A percentile compares a stretch with the other conserved stretches of the same genome.
phyloP scores from a whole-genome alignment of 1,140 invertebrate species.

The Drosophila baimaii region DNA sequence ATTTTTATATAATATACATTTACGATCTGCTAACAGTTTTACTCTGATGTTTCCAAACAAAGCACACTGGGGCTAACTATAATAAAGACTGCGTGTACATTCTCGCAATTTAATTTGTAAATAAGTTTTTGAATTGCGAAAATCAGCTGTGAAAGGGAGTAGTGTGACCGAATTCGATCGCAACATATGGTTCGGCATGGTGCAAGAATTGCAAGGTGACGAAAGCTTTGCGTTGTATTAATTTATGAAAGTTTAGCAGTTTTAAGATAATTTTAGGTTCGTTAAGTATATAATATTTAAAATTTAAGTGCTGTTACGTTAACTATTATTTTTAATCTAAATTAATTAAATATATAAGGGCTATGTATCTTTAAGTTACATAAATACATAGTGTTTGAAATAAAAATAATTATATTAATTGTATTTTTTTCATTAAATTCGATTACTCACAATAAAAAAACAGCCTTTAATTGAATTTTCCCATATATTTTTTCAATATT shows the following conservation, averaged over 20 bases:
- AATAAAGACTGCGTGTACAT: background rate
- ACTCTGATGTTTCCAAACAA: background rate
- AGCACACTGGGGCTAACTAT: slow-evolving; percentile 8
- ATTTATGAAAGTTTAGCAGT: background rate
- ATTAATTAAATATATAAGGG: too few species aligned
- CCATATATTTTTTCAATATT: background rate
- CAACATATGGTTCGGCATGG: background rate
- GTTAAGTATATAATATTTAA: too few species aligned
- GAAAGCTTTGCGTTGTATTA: background rate
- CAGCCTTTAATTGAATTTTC: too few species aligned
- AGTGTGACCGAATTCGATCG: slow-evolving; percentile 26
- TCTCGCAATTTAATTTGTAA: slow-evolving; percentile 4
- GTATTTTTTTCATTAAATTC: too few species aligned
- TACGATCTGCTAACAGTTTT: background rate
- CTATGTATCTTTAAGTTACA: too few species aligned
- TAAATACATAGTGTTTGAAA: too few species aligned
- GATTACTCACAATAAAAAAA: too few species aligned
- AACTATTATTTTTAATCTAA: too few species aligned
- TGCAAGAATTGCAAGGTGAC: background rate
- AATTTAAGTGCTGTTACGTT: too few species aligned
- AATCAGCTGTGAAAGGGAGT: slow-evolving; percentile 2
- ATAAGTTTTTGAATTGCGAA: slow-evolving; percentile 6
- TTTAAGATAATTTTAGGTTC: too few species aligned
- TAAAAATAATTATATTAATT: too few species aligned
- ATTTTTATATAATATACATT: too few species aligned